phyloP scores from a whole-genome alignment of 2,113 vertebrate genomes.

The Euleptes europaea region DNA sequence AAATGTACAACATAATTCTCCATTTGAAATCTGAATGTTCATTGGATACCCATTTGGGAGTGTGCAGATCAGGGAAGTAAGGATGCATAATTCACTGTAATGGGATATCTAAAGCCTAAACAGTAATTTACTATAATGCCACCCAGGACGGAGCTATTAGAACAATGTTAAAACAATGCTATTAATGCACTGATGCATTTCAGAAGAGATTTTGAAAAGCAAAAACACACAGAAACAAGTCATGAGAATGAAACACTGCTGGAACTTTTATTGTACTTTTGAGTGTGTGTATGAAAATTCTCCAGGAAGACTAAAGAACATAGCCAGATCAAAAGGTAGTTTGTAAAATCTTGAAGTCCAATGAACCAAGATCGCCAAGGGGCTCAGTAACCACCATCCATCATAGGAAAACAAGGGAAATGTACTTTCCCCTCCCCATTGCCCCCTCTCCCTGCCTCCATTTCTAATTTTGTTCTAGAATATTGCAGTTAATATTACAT shows the following conservation, averaged over 20 bases:
- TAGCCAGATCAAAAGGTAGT: slow-evolving; percentile 45
- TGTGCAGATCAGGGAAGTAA: too few species aligned
- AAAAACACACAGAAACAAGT: not conserved
- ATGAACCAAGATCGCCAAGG: accelerated
- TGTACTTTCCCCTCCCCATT: accelerated
- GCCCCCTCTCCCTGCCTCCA: not conserved
- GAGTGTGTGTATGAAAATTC: slow-evolving; percentile 56
- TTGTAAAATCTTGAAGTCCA: slow-evolving; percentile 43
- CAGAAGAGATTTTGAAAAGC: too few species aligned
- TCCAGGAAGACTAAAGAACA: slow-evolving; percentile 70
- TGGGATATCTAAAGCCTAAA: too few species aligned
- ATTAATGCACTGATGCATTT: not conserved
- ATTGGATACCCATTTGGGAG: too few species aligned
- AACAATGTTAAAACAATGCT: too few species aligned
- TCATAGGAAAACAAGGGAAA: slow-evolving; percentile 1
- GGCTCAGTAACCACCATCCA: not conserved
- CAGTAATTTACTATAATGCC: too few species aligned
- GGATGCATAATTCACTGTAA: too few species aligned
- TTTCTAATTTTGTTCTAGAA: not conserved
- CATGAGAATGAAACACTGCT: slow-evolving; percentile 42
- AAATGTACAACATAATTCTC: too few species aligned
- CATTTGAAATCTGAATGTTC: too few species aligned
- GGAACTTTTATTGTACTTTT: slow-evolving; percentile 63
- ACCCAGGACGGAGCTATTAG: too few species aligned
- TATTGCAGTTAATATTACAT: not conserved